phyloP scores from a whole-genome alignment of 1,140 invertebrate genomes.

The Atta colombica region DNA sequence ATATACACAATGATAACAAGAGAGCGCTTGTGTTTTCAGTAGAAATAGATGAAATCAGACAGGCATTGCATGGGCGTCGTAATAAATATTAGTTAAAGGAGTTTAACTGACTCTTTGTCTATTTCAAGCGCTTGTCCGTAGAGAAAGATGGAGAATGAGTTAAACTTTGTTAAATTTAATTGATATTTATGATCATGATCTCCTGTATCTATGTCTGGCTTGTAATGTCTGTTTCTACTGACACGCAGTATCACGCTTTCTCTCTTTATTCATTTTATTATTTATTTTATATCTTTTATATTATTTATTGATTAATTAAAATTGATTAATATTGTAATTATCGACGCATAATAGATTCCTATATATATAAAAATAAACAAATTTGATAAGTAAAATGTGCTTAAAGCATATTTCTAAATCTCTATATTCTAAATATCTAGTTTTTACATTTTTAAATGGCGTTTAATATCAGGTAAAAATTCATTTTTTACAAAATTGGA shows the following conservation, averaged over 20 bases:
- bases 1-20: not conserved
- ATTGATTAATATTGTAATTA: not conserved
- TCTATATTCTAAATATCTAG: not conserved
- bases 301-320: conserved; percentile 1
- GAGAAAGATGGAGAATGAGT: not conserved
- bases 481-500: not conserved
- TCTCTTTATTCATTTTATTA: not conserved
- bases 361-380: not conserved
- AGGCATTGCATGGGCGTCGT: not conserved
- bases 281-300: too few species aligned
- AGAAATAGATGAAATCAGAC: not conserved
- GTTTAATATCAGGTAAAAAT: conserved; percentile 33
- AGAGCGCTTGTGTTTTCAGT: not conserved
- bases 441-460: not conserved
- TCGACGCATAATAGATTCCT: not conserved
- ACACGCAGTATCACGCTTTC: not conserved
- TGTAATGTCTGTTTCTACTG: not conserved
- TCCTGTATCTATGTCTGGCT: not conserved
- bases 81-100: conserved; percentile 48
- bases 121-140: not conserved
- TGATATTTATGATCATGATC: conserved; percentile 17
- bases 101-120: conserved; percentile 27
- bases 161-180: conserved; percentile 49
- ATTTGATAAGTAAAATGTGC: not conserved
- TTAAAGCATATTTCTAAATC: not conserved